Percentiles rank a stretch among this genome's conserved stretches.
Conservation (phyloP, 2,888 invertebrate genomes). For the Fragum sueziense region DNA sequence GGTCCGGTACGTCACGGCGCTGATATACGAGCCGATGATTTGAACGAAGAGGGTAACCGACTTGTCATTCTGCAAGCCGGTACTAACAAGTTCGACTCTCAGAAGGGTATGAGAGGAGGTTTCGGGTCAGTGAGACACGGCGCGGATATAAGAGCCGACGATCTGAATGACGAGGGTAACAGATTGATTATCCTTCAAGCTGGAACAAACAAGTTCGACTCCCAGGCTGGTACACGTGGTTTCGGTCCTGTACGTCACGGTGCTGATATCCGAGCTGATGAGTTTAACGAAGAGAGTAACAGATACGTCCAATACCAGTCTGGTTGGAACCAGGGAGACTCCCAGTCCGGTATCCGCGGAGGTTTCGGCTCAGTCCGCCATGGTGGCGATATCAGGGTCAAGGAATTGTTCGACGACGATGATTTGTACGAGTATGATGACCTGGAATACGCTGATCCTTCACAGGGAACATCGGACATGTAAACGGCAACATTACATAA, state of each 20-base stretch:
- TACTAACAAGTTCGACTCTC: conserved; percentile 79
- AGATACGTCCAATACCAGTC: conserved; percentile 77
- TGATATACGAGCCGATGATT: conserved; percentile 79
- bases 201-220: conserved; percentile 80
- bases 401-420: conserved; percentile 67
- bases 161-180: conserved; percentile 72
- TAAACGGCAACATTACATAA: too few species aligned
- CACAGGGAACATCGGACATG: conserved; percentile 69
- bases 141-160: conserved; percentile 80
- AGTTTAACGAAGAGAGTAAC: conserved; percentile 73
- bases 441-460: conserved; percentile 75
- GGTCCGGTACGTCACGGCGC: conserved; percentile 79
- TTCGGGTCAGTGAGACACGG: conserved; percentile 78
- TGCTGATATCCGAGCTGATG: conserved; percentile 79
- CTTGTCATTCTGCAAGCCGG: conserved; percentile 80
- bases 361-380: conserved; percentile 79
- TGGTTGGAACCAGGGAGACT: conserved; percentile 80
- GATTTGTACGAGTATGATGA: conserved; percentile 76
- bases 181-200: conserved; percentile 78
- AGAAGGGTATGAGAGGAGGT: conserved; percentile 76
- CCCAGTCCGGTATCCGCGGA: conserved; percentile 78
- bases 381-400: conserved; percentile 74
- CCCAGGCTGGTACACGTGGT: conserved; percentile 79
- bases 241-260: conserved; percentile 77
- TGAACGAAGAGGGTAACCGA: conserved; percentile 71